Evolutionary conservation across 2,113 vertebrate species (phyloP).

Genomic region (Formicarius rufipectus): DNA sequence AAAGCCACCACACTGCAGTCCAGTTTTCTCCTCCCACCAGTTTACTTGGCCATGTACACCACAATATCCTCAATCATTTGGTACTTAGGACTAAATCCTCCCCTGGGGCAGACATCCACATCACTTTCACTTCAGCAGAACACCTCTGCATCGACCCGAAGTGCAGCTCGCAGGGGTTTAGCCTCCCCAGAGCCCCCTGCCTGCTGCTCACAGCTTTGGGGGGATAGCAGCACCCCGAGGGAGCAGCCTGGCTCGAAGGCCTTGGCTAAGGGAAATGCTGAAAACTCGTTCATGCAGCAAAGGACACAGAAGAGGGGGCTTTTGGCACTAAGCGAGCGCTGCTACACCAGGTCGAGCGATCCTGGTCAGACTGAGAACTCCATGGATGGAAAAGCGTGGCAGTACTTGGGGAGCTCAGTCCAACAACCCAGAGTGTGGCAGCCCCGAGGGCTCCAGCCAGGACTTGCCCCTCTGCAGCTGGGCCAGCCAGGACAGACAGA

Average conservation of each 20-base stretch:
- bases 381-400: neutral
- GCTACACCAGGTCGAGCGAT: neutral
- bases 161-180: neutral
- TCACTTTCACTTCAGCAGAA: neutral
- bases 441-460: neutral
- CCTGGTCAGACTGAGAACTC: neutral
- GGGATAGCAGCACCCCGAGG: neutral
- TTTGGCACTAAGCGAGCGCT: neutral
- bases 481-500: neutral
- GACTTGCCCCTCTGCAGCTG: neutral
- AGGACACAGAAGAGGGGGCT: neutral
- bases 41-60: neutral
- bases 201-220: fast-evolving
- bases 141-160: neutral
- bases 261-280: neutral
- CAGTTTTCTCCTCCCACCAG: neutral
- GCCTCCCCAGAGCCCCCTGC: neutral
- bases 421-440: neutral
- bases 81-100: neutral
- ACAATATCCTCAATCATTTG: neutral
- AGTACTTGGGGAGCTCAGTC: neutral
- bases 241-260: neutral
- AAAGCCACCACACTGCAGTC: neutral
- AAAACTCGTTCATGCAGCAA: neutral
- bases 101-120: neutral